Base-by-base conservation (phyloP, 1,140 invertebrate genomes). In the Stratiolaelaps scimitus region DNA sequence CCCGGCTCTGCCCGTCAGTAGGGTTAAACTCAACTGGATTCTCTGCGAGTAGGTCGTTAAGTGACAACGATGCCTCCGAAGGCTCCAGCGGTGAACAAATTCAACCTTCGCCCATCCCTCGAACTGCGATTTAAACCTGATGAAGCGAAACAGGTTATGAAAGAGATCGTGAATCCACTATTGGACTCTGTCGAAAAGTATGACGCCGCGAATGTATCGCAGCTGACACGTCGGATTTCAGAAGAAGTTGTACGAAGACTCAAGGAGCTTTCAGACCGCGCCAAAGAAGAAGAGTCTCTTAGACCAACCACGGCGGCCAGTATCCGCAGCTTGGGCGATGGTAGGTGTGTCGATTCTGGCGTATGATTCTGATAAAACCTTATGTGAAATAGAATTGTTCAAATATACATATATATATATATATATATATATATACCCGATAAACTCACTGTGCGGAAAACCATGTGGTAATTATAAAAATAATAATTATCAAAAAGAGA, bases 41-140 rank as follows among this genome's bases (percentile, higher is more conserved):
- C 10, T 40, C n/a, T n/a, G n/a, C n/a, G n/a, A 40, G 34, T 4
- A 40, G 10, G 34, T 40, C 34, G 34, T 40, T 40, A 6, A 10
- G 10, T 40, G 34, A 40, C 34, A 40, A 40, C 34, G 10, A 40
- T 10, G 34, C 34, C 34, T 40, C 34, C 34, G 10, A 40, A 40
- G 10, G 34, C 34, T 40, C 10, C 4, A 4, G 34, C 34, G 34
- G 10, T 40, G 34, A 40, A 40, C 53, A 60, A 60, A 60, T 60
- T 60, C 53, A 60, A 60, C 34, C 53, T 60, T n/a, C 17, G 53
- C 15, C 53, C 53, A 60, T 60, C 53, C 15, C 23, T 60, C 15
- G 53, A 60, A 6, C 34, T 60, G 53, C 53, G 53, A 26, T 60
- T 60, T 34, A 60, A 60, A 60, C 53, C 53, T 17, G 53, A 60